Evolutionary conservation across 2,797 vertebrate genomes (phyloP), one percentile per base, ranked within the genome.

Genomic region (Onychomys leucogaster): DNA sequence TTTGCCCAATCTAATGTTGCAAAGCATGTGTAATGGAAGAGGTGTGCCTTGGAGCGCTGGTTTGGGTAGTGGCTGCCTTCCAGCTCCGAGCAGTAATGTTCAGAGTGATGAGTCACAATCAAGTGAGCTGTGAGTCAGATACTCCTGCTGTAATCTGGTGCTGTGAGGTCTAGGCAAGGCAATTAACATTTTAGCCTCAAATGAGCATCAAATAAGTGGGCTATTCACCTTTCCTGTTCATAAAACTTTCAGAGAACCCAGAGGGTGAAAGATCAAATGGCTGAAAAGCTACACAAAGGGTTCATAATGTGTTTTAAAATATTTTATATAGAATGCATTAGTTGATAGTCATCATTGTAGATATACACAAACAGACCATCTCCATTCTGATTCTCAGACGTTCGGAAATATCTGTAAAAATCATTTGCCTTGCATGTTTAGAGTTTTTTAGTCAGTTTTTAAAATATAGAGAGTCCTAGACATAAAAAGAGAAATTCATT

Each of bases 341-440:
- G 34, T 57, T 96, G 63, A 61, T 73, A 91, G 85, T 73, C 65
- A 57, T 84, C 67, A 27, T 71, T 85, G n/a, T 80, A 17, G 57
- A 37, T 13, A 1, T 46, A 13, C n/a, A 78, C 1, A 3, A 78
- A 65, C 2, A 2, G 59, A 5, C 29, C 76, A 17, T 88, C 29
- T 59, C 59, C 5, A 17, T 57, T 61, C 49, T 63, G 13, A 34
- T 29, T 88, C 89, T 93, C 29, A 69, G 67, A 76, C 5, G 9
- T 93, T 80, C 71, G 32, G 57, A 85, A 67, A 43, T 93, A 63
- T 52, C 89, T 73, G 27, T 69, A 85, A 77, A 86, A 84, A 81
- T 83, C 12, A 73, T 69, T 93, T 69, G 32, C 87, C 46, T 73
- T 95, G 0, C 59, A 43, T 81, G 8, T 90, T 91, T 95, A 46